Base-by-base conservation (phyloP, 1,140 invertebrate species). In the Drosophila neocordata region DNA sequence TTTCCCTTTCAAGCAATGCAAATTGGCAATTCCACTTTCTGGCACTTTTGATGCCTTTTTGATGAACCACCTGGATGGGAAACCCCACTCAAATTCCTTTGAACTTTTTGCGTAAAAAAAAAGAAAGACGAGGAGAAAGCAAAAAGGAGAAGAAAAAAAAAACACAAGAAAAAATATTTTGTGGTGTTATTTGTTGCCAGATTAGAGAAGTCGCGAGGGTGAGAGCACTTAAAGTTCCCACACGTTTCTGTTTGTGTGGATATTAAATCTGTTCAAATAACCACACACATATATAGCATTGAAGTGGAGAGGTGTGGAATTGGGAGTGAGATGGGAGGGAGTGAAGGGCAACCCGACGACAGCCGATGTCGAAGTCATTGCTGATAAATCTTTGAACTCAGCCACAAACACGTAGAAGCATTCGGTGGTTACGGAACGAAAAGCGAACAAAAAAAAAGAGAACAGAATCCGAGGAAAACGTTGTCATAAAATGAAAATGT, bases 221-320 rank as follows among this genome's bases (percentile, higher is more conserved):
- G 79, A 73, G 81, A 82, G 82, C 82, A 85, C 82, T 85, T 85
- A 85, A 85, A 85, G 70, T 72, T 81, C 51, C 51, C 82, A 71
- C 73, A 76, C 81, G 68, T 78, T 79, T 87, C 74, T 82, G 65
- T 78, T 79, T 87, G 78, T 82, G 72, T 87, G 78, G 65, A 75
- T 78, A 88, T 88, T 79, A 87, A 87, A 87, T 87, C 82, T 88
- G 82, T 88, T 87, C 78, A 88, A 88, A 87, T 88, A 87, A 87
- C 83, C 82, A 66, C 76, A 84, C 65, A 66, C 76, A 84, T 62
- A 72, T 61, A 81, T 64, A 65, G 65, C 22, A 22, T 15, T 0
- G 27, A 31, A 34, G 34, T 8, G n/a, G 1, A 20, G 11, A 18
- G 27, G 27, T 31, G 41, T 18, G 41, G 15, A 15, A 8, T 44